These are phyloP conservation scores for Peromyscus nudipes DNA, from an alignment of 2,797 vertebrate species.

Conservation along the genomic window DNA sequence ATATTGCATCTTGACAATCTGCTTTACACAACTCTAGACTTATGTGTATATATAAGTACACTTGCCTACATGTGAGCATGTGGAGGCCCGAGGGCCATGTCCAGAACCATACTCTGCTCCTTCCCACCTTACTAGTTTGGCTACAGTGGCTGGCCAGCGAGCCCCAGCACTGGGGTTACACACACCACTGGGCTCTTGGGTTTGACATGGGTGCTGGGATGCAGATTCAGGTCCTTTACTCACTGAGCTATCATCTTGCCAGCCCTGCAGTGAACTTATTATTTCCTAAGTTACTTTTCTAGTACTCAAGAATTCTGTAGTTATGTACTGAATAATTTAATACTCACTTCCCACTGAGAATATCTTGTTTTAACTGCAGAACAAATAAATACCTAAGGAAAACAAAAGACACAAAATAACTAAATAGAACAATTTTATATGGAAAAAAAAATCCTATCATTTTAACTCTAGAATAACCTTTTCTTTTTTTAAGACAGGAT, in stretches of 20 bases:
- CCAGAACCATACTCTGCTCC: not conserved
- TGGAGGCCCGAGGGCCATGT: not conserved
- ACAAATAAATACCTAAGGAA: constrained; percentile 97
- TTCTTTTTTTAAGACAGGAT: not conserved
- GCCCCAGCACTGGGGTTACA: not conserved
- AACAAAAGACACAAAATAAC: constrained; percentile 72
- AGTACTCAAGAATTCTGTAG: constrained; percentile 19
- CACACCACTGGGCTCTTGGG: not conserved
- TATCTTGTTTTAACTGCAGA: constrained; percentile 97
- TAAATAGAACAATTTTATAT: constrained; percentile 21
- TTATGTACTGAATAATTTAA: constrained; percentile 54
- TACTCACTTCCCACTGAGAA: constrained; percentile 98
- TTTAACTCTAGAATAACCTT: not conserved
- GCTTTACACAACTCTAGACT: constrained; percentile 19
- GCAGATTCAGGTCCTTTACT: not conserved
- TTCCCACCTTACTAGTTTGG: not conserved
- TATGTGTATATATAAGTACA: not conserved
- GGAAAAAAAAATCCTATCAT: constrained; percentile 49
- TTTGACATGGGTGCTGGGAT: not conserved
- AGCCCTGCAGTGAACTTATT: not conserved
- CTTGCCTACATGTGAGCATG: not conserved
- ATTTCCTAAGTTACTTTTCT: constrained; percentile 48
- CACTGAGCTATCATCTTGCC: not conserved
- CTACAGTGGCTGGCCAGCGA: not conserved
- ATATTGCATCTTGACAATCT: not conserved